Conservation (phyloP, 1,140 invertebrate species). For the Drosophila neocordata region DNA sequence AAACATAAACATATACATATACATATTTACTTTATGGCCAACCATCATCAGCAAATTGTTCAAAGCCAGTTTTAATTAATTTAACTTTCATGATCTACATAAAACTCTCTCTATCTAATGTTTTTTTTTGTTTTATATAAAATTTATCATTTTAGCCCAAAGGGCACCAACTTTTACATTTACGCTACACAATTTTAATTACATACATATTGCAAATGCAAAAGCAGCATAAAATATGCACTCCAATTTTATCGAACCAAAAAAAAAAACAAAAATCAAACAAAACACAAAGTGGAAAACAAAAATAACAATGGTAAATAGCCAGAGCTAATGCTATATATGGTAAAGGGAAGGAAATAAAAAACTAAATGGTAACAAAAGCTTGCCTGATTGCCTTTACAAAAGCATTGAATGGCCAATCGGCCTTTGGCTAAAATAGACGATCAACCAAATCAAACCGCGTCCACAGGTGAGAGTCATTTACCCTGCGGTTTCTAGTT, state of each 20-base stretch:
- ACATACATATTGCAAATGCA: conserved; percentile 38
- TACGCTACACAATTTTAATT: conserved; percentile 63
- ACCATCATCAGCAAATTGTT: conserved; percentile 31
- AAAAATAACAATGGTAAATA: conserved; percentile 21
- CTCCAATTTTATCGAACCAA: conserved; percentile 25
- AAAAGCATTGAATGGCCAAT: background rate
- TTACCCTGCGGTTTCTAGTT: conserved; percentile 58
- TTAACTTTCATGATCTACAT: conserved; percentile 30
- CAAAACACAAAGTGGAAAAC: conserved; percentile 21
- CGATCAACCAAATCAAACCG: conserved; percentile 51
- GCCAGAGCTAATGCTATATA: background rate
- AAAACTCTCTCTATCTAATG: too few species aligned
- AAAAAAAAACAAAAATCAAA: conserved; percentile 35
- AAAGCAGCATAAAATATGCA: conserved; percentile 36
- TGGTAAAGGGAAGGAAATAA: background rate
- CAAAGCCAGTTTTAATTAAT: conserved; percentile 54
- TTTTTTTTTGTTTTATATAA: conserved; percentile 17
- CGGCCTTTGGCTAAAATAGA: conserved; percentile 58
- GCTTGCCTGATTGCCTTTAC: conserved; percentile 59
- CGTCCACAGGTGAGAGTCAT: conserved; percentile 18
- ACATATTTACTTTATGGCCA: conserved; percentile 23
- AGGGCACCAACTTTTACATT: conserved; percentile 28
- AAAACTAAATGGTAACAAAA: conserved; percentile 52
- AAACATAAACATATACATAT: conserved; percentile 37
- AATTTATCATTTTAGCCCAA: conserved; percentile 52